phyloP scores from a whole-genome alignment of 37 sponge, comb jelly and placozoan genomes.

The Bolinopsis microptera region DNA sequence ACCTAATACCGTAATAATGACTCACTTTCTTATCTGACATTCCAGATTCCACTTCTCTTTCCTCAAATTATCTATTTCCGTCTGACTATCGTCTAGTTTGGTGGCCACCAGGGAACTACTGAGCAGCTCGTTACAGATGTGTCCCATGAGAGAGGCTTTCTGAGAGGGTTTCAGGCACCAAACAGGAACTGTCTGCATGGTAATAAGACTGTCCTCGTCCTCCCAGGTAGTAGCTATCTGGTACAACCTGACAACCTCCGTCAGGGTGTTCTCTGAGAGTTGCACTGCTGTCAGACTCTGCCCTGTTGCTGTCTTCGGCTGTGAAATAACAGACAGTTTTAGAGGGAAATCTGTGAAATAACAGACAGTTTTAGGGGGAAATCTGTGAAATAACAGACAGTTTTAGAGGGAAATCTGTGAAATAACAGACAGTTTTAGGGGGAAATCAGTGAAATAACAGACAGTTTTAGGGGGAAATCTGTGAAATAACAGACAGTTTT shows the following conservation, averaged over 20 bases:
- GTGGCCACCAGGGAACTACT: slow-evolving; percentile 20
- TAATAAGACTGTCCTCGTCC: slow-evolving; percentile 21
- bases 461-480: too few species aligned
- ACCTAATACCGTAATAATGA: too few species aligned
- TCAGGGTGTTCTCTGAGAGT: not conserved
- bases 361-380: too few species aligned
- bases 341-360: not conserved
- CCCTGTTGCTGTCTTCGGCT: slow-evolving; percentile 18
- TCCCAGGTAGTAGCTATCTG: not conserved
- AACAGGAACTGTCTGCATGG: slow-evolving; percentile 41
- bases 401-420: too few species aligned
- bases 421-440: too few species aligned
- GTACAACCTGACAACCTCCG: not conserved
- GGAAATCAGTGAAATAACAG: too few species aligned
- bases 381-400: too few species aligned
- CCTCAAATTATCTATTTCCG: slow-evolving; percentile 20
- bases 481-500: too few species aligned
- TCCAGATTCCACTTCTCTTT: slow-evolving; percentile 67
- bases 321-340: not conserved
- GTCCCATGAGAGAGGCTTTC: slow-evolving; percentile 41
- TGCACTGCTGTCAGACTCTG: not conserved
- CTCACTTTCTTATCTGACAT: slow-evolving; percentile 57
- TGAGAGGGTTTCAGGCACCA: slow-evolving; percentile 55
- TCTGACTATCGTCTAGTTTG: slow-evolving; percentile 36
- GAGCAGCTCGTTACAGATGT: slow-evolving; percentile 54